Base-by-base conservation (phyloP, 2,888 invertebrate species). In the Drosophila formosana region DNA sequence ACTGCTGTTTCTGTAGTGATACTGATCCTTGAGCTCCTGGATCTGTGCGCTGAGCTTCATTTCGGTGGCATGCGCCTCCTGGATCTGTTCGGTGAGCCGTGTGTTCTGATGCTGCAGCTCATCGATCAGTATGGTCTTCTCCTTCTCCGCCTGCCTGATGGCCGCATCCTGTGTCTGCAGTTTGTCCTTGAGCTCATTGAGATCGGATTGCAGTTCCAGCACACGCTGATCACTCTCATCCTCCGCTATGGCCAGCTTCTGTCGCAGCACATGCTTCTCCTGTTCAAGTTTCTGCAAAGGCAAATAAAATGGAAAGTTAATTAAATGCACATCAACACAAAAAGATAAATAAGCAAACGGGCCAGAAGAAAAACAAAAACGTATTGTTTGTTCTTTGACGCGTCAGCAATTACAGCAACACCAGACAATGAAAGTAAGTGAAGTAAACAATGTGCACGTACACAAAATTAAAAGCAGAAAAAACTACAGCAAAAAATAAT, bases 91-190 rank as follows among this genome's bases (percentile, higher is more conserved):
- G 7, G 97, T 97, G 51, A 98, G 94, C 72, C 97, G 93, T 63
- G 96, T 95, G 92, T 98, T 98, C 93, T 98, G 98, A 70, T 97
- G 96, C 30, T 96, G 96, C 73, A 98, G 94, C 93, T 98, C 96
- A 57, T 95, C 94, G 71, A 98, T 96, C 66, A 98, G 93, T 72
- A 94, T 94, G 71, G 96, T 95, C 91, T 97, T 97, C 85, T 98
- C 97, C 78, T 96, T 95, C 91, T 96, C 96, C 78, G 92, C 91
- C 72, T 92, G 92, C 70, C 92, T 86, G 51, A 92, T 91, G 77
- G 90, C 90, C 75, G 77, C 89, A 78, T 92, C 92, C 88, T 94
- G 94, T 91, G 95, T 94, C 76, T 95, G 95, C 75, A 98, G 94
- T 91, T 97, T 96, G 66, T 95, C 94, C 72, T 96, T 95, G 50